Percentiles rank a stretch among this genome's conserved stretches.
Conservation (phyloP, 1,140 invertebrate species). For the Eubasilissa regina region DNA sequence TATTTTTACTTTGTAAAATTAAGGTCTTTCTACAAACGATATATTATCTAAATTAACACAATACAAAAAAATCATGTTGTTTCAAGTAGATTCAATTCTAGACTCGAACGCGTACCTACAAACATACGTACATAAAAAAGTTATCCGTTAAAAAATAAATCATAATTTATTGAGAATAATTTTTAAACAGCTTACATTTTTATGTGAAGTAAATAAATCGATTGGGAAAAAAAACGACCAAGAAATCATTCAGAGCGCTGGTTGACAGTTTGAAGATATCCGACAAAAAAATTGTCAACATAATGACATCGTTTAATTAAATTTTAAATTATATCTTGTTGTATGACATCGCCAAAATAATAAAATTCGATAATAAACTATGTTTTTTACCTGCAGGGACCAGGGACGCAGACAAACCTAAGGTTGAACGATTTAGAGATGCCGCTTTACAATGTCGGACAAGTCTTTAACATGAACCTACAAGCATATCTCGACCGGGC, state of each 20-base stretch:
- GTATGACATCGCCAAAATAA: constrained; percentile 28
- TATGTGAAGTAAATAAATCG: constrained; percentile 17
- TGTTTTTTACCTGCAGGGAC: constrained; percentile 7
- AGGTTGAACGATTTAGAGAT: constrained; percentile 27
- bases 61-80: too few relatives aligned
- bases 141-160: too few relatives aligned
- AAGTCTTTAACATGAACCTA: constrained; percentile 14
- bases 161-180: too few relatives aligned
- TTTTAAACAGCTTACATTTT: too few relatives aligned
- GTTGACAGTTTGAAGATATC: background rate
- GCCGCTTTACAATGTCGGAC: background rate
- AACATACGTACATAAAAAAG: too few relatives aligned
- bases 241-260: background rate
- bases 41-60: too few relatives aligned
- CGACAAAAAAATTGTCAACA: constrained; percentile 13
- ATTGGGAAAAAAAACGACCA: background rate
- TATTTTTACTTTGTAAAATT: too few relatives aligned
- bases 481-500: constrained; percentile 25
- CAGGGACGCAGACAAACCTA: too few relatives aligned
- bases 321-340: constrained; percentile 24
- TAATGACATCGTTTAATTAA: constrained; percentile 27
- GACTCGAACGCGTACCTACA: too few relatives aligned
- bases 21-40: too few relatives aligned
- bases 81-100: too few relatives aligned
- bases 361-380: constrained; percentile 30